These are phyloP conservation scores for Eretmochelys imbricata DNA, from an alignment of 2,113 vertebrate genomes.

Conservation along the genomic window DNA sequence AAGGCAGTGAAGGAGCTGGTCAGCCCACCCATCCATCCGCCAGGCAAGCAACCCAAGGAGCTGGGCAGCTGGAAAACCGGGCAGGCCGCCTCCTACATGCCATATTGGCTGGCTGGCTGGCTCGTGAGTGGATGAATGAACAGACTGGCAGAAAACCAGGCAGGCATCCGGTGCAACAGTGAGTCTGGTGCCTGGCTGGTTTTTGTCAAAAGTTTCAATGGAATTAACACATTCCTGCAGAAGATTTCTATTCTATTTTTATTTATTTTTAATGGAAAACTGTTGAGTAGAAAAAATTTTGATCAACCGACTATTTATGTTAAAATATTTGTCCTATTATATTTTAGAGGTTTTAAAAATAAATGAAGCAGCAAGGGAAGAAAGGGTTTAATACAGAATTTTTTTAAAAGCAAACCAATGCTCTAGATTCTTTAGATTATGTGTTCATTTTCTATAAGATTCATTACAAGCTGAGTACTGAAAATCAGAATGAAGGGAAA, in stretches of 20 bases:
- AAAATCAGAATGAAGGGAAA: neutral
- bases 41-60: neutral
- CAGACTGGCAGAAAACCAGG: neutral
- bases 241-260: neutral
- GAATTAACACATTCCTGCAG: neutral
- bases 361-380: neutral
- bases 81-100: neutral
- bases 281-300: neutral
- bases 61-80: neutral
- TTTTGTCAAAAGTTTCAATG: neutral
- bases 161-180: neutral
- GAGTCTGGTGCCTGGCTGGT: neutral
- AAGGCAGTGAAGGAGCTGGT: neutral
- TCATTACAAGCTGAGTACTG: neutral
- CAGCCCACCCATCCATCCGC: neutral
- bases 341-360: neutral
- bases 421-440: neutral
- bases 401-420: neutral
- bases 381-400: neutral
- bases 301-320: neutral
- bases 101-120: neutral
- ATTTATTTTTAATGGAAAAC: neutral
- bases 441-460: neutral
- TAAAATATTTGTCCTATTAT: neutral
- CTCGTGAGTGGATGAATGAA: neutral